phyloP scores from a whole-genome alignment of 1,140 invertebrate species.

The Nasonia giraulti region DNA sequence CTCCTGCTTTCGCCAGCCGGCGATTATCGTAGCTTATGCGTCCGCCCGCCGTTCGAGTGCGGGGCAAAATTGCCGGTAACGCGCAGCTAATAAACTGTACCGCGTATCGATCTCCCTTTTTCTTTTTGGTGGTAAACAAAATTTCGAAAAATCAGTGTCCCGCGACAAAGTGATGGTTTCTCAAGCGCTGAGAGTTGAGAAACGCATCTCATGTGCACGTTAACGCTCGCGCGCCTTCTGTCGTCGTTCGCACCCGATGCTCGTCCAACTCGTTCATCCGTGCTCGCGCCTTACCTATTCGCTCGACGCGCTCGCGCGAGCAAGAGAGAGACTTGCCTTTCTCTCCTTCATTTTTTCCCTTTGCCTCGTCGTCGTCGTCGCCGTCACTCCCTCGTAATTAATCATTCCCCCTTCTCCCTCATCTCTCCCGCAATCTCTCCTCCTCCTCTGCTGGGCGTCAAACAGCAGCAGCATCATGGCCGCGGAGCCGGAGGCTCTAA shows the following conservation, averaged over 20 bases:
- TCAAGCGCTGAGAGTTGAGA: constrained; percentile 31
- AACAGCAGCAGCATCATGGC: constrained; percentile 68
- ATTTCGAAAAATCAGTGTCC: background rate
- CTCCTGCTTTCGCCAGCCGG: background rate
- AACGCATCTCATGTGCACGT: constrained; percentile 8
- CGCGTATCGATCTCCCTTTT: background rate
- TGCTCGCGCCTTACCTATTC: constrained; percentile 28
- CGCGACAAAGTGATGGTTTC: constrained; percentile 7
- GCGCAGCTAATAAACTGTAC: background rate
- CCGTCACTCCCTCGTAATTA: constrained; percentile 73
- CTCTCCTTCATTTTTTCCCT: constrained; percentile 35
- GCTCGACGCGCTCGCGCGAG: background rate
- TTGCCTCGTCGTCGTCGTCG: constrained; percentile 54
- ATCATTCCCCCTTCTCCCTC: constrained; percentile 68
- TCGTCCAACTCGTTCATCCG: constrained; percentile 48
- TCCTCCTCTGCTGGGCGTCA: constrained; percentile 61
- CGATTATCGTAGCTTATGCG: constrained; percentile 23
- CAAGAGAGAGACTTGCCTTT: constrained; percentile 10
- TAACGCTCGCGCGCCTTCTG: background rate
- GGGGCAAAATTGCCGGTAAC: background rate
- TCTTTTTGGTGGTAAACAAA: background rate
- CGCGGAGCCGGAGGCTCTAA: constrained; percentile 54
- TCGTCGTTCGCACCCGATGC: constrained; percentile 46
- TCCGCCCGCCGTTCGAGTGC: background rate
- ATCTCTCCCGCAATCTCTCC: constrained; percentile 57